These are phyloP conservation scores for human DNA, from an alignment of 2,113 vertebrate species.

Conservation along the genomic window DNA sequence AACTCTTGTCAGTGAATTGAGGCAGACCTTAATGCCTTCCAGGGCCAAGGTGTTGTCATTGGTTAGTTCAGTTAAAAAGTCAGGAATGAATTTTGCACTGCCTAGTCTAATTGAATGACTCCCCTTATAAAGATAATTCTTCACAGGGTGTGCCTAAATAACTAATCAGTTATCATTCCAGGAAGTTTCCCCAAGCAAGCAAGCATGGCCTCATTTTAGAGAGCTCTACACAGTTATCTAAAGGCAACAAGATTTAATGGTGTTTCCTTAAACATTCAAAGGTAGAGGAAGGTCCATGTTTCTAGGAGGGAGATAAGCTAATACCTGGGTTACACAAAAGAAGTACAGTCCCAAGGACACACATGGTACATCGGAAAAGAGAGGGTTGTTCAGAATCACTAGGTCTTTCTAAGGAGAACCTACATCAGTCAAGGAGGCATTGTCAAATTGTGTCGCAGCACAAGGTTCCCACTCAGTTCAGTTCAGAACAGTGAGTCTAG, in stretches of 20 bases:
- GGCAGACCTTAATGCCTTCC: not conserved
- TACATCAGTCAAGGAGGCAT: not conserved
- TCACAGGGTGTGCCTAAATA: not conserved
- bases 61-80: not conserved
- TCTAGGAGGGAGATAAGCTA: not conserved
- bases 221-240: not conserved
- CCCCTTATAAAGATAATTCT: not conserved
- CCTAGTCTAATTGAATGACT: not conserved
- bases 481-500: not conserved
- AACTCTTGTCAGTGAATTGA: not conserved
- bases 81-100: not conserved
- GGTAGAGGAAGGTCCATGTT: not conserved
- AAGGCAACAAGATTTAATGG: not conserved
- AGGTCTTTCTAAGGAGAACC: not conserved
- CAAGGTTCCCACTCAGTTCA: not conserved
- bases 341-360: not conserved
- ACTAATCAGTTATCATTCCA: not conserved
- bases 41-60: not conserved
- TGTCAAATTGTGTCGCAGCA: not conserved
- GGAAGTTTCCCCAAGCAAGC: not conserved
- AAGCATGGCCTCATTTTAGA: not conserved
- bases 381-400: not conserved
- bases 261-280: conserved; percentile 7
- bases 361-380: not conserved
- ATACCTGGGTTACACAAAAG: not conserved